These are phyloP conservation scores for Meleagris gallopavo DNA, from an alignment of 2,113 vertebrate species.

Conservation along the genomic window DNA sequence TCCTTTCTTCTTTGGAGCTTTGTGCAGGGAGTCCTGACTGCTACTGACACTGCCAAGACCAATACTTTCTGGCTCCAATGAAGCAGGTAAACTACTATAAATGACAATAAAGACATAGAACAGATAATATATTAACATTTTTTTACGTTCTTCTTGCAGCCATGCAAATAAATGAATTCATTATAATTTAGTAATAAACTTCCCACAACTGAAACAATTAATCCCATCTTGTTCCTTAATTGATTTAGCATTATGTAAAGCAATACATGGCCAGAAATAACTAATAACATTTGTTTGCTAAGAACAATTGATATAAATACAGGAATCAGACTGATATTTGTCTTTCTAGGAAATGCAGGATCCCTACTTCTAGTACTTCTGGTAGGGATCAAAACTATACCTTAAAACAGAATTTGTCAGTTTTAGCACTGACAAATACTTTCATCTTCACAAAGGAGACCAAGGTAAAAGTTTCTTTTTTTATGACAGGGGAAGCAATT, in stretches of 20 bases:
- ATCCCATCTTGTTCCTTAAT: not conserved
- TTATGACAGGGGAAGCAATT: not conserved
- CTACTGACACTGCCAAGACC: constrained; percentile 91
- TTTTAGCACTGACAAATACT: not conserved
- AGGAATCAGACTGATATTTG: not conserved
- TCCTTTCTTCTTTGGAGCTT: constrained; percentile 98
- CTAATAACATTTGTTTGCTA: not conserved
- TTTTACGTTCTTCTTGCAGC: not conserved
- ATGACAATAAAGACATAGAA: constrained; percentile 37
- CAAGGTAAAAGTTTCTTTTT: not conserved
- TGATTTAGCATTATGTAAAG: not conserved
- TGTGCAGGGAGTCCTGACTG: constrained; percentile 98
- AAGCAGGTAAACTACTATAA: constrained; percentile 85
- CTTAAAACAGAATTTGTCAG: not conserved
- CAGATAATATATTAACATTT: not conserved
- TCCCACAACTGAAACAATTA: not conserved
- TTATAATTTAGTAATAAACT: not conserved
- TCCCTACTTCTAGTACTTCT: not conserved
- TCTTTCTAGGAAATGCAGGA: not conserved
- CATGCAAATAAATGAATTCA: not conserved
- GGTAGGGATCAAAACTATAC: not conserved
- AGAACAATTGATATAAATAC: not conserved
- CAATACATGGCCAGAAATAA: not conserved
- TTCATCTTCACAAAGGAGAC: not conserved
- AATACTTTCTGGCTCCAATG: constrained; percentile 91